These are phyloP conservation scores for Wasmannia auropunctata DNA, from an alignment of 1,140 invertebrate genomes.

Conservation along the genomic window DNA sequence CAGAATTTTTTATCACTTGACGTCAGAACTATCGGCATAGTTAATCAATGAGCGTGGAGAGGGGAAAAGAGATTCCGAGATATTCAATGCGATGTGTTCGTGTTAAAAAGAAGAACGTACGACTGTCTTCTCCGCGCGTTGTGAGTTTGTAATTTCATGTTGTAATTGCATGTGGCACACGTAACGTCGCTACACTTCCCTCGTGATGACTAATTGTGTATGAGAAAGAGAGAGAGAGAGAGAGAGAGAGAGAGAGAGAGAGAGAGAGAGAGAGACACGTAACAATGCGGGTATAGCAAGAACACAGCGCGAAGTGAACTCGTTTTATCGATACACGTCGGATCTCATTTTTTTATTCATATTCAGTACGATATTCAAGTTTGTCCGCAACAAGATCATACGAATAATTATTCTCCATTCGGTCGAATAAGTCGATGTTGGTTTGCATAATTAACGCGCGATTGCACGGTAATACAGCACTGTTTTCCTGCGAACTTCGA, in stretches of 20 bases:
- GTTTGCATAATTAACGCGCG: constrained; percentile 38
- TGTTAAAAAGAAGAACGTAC: neutral
- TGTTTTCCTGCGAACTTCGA: neutral
- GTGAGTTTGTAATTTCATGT: neutral
- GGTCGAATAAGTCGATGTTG: neutral
- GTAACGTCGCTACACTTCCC: neutral
- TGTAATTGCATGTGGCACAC: neutral
- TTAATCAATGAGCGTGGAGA: constrained; percentile 34
- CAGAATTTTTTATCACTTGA: constrained; percentile 46
- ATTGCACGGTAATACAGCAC: constrained; percentile 20
- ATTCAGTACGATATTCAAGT: neutral
- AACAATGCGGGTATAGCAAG: neutral
- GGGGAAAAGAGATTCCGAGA: neutral
- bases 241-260: too few relatives aligned
- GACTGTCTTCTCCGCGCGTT: neutral
- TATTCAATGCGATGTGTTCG: neutral
- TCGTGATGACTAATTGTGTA: neutral
- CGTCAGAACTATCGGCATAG: constrained; percentile 25
- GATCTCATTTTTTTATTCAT: neutral
- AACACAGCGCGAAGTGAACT: neutral
- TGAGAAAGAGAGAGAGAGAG: too few relatives aligned
- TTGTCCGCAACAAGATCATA: neutral
- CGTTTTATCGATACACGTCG: neutral
- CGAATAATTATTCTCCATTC: constrained; percentile 19
- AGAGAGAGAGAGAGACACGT: too few relatives aligned